A percentile compares a stretch with the other conserved stretches of the same genome.
These are phyloP conservation scores for Poecilia velifera DNA, from an alignment of 2,797 vertebrate species.

Conservation along the genomic window DNA sequence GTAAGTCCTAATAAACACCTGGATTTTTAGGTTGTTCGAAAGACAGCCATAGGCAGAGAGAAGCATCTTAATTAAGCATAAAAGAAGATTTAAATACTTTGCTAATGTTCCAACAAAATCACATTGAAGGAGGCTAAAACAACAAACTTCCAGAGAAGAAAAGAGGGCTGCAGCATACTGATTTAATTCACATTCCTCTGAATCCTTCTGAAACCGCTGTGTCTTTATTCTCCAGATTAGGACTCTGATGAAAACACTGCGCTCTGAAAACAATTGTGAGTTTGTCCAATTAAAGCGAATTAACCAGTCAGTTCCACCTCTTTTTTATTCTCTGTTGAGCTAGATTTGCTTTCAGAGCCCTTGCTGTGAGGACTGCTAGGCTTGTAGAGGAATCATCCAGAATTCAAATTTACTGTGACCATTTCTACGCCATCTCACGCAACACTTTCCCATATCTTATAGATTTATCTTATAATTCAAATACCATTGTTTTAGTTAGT, in stretches of 20 bases:
- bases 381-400: slow-evolving; percentile 21
- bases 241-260: slow-evolving; percentile 8
- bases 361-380: slow-evolving; percentile 20
- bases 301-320: not conserved
- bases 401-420: slow-evolving; percentile 2
- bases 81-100: slow-evolving; percentile 12
- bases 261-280: slow-evolving; percentile 9
- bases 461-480: not conserved
- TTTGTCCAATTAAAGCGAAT: slow-evolving; percentile 14
- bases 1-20: not conserved
- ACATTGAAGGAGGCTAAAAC: not conserved
- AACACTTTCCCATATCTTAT: not conserved
- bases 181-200: slow-evolving; percentile 6
- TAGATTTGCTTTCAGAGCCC: slow-evolving; percentile 28
- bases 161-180: not conserved
- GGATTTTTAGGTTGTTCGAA: not conserved
- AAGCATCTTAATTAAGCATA: slow-evolving; percentile 9
- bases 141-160: slow-evolving; percentile 8
- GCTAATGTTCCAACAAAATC: not conserved
- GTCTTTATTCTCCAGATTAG: slow-evolving; percentile 10
- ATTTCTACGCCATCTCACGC: not conserved
- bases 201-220: not conserved
- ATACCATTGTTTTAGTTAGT: not conserved
- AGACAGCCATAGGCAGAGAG: not conserved
- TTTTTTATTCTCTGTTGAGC: slow-evolving; percentile 11